Base-by-base conservation (phyloP, 2,888 invertebrate species). In the Thymelicus sylvestris region DNA sequence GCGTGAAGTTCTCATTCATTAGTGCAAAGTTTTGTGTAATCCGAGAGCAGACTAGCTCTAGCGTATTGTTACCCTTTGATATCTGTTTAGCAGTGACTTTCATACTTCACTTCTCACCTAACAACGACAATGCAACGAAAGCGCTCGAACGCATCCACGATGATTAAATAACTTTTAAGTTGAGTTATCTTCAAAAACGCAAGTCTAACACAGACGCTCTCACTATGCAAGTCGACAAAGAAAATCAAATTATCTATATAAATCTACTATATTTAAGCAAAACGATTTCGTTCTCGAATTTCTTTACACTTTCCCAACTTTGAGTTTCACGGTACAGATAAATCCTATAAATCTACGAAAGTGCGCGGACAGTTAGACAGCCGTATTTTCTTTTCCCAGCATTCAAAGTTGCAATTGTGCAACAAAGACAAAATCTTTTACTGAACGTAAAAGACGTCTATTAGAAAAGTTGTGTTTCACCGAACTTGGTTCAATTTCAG, bases 1-100 rank as follows among this genome's bases (percentile, higher is more conserved):
- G 78, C 80, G 83, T 81, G 83, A 85, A 86, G 80, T 85, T 81
- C 82, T 87, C 86, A 87, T 87, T 87, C 86, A 87, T 87, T 88
- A 87, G 79, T 79, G 81, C 77, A 79, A 82, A 85, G 86, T 85
- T 85, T 67, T 74, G 87, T 86, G 83, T 82, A 80, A 80, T 80
- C 79, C 81, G 74, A 75, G 75, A 79, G 76, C 31, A 31, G 63
- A 63, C 76, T 77, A 76, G 80, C 77, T 80, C 79, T 81, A 75
- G 60, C 67, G 52, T 65, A 65, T 60, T 38, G n/a, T 59, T 60
- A 50, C 7, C 38, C 65, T 52, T 65, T 52, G 65, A 52, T 19
- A 65, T 65, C 24, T 31, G 24, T 47, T 48, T 15, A 38, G 13
- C 63, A n/a, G 8, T n/a, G 31, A 38, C 63, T 63, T 63, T 31